phyloP scores from a whole-genome alignment of 2,113 vertebrate genomes.

The Saguinus midas region DNA sequence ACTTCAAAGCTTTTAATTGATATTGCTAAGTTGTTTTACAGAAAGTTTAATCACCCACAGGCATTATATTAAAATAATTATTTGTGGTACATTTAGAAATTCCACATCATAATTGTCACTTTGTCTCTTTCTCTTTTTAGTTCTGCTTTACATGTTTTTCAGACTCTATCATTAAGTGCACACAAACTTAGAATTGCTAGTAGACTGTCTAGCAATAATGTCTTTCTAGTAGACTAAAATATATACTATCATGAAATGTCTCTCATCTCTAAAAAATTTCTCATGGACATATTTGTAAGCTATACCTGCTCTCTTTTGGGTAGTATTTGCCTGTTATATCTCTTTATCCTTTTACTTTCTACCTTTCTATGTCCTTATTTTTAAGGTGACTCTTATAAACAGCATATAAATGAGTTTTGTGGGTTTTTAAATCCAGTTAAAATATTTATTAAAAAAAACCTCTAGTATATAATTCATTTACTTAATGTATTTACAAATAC shows the following conservation, averaged over 20 bases:
- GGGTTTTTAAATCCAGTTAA: not conserved
- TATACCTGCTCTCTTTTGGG: not conserved
- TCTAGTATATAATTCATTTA: not conserved
- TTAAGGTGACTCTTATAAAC: not conserved
- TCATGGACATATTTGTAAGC: not conserved
- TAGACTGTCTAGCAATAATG: not conserved
- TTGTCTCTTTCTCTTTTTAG: not conserved
- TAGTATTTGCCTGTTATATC: not conserved
- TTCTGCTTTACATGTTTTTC: constrained; percentile 28
- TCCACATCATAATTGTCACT: not conserved
- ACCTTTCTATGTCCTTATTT: not conserved
- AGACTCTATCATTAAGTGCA: not conserved
- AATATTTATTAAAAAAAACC: not conserved
- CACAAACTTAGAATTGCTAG: not conserved
- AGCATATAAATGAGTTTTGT: not conserved
- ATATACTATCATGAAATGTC: constrained; percentile 13
- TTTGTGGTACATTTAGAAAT: not conserved
- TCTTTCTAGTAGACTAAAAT: not conserved
- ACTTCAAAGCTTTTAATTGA: not conserved
- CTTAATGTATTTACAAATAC: not conserved
- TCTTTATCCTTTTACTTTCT: constrained; percentile 11
- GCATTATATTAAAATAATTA: not conserved
- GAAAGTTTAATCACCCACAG: not conserved
- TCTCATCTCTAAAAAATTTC: not conserved
- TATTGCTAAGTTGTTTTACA: not conserved